A percentile compares a stretch with the other conserved stretches of the same genome.
These are phyloP conservation scores for Anastrepha obliqua DNA, from an alignment of 1,140 invertebrate species.

Conservation along the genomic window DNA sequence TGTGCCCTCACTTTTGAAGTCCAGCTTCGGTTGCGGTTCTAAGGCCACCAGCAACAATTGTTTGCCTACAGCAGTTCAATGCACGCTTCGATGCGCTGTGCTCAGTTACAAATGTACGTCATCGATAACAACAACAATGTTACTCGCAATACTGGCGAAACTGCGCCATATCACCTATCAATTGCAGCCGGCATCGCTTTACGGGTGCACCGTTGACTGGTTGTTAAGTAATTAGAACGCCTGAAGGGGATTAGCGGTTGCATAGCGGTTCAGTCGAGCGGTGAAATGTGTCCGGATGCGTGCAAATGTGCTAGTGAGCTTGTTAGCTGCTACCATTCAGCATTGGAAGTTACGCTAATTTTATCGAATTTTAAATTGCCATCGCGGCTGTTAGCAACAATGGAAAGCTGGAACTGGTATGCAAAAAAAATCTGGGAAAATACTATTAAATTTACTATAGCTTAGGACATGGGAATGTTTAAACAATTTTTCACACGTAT, in stretches of 20 bases:
- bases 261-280: conserved; percentile 7
- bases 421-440: neutral
- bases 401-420: neutral
- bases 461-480: too few species aligned
- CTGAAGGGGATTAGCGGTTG: conserved; percentile 22
- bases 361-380: neutral
- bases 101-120: neutral
- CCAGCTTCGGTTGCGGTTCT: neutral
- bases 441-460: neutral
- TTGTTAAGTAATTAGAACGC: conserved; percentile 11
- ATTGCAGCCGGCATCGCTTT: neutral
- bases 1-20: neutral
- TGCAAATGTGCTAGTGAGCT: neutral
- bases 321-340: neutral
- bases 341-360: neutral
- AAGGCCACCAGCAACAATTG: conserved; percentile 12
- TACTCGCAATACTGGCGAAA: neutral
- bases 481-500: too few species aligned
- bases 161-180: neutral
- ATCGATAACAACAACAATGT: neutral
- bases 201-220: neutral
- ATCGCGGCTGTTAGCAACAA: neutral
- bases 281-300: neutral
- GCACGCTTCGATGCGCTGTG: neutral
- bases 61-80: conserved; percentile 2